Evolutionary conservation across 23 tunicate species (phyloP).

Genomic region (Clavelina lepadiformis): DNA sequence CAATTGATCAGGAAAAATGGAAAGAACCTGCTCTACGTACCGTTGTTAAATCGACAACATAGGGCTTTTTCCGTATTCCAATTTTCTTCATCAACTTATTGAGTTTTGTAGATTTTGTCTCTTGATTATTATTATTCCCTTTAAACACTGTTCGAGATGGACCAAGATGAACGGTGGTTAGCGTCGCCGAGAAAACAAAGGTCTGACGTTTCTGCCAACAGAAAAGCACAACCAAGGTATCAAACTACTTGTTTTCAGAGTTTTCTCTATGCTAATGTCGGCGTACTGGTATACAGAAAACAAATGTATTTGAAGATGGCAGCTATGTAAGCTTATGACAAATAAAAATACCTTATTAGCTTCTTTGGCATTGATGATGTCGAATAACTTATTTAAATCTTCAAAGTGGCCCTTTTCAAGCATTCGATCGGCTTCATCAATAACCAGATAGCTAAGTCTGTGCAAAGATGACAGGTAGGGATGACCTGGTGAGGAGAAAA

Average conservation of each 20-base stretch:
- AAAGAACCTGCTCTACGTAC: constrained; percentile 45
- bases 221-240: background rate
- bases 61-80: constrained; percentile 53
- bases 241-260: no score
- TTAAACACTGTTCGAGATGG: constrained; percentile 26
- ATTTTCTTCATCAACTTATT: constrained; percentile 63
- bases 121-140: background rate
- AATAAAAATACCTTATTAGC: constrained; percentile 4
- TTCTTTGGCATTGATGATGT: constrained; percentile 40
- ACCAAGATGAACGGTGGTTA: constrained; percentile 57
- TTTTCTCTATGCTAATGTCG: no score
- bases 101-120: constrained; percentile 46
- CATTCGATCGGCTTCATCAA: constrained; percentile 99
- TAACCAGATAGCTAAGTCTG: constrained; percentile 67
- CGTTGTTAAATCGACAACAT: constrained; percentile 76
- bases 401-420: constrained; percentile 93
- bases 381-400: constrained; percentile 64
- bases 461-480: constrained; percentile 43
- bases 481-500: constrained; percentile 37
- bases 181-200: constrained; percentile 89
- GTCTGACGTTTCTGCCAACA: constrained; percentile 73
- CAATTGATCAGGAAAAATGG: no score
- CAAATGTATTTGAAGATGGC: background rate
- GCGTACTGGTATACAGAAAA: background rate
- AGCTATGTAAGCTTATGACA: background rate